Evolutionary conservation across 2,888 invertebrate genomes (phyloP).

Genomic region (Ormyrus thymus): DNA sequence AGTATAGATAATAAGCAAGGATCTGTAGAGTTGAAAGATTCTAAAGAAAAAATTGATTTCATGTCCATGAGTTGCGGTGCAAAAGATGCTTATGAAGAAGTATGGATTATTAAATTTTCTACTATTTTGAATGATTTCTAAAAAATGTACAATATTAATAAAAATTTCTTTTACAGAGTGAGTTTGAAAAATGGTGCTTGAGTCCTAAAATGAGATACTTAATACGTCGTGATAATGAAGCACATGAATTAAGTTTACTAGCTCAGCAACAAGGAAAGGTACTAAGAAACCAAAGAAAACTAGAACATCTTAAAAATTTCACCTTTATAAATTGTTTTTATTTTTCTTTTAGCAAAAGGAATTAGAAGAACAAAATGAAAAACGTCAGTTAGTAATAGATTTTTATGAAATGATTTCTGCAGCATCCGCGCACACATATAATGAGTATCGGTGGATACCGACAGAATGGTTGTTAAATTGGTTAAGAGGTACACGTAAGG

Average conservation of each 20-base stretch:
- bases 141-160: slow-evolving; percentile 1
- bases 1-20: slow-evolving; percentile 17
- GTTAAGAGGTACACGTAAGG: slow-evolving; percentile 67
- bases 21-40: slow-evolving; percentile 6
- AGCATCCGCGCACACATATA: slow-evolving; percentile 54
- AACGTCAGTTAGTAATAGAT: slow-evolving; percentile 70
- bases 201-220: slow-evolving; percentile 68
- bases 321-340: not conserved
- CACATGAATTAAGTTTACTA: slow-evolving; percentile 68
- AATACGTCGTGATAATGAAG: slow-evolving; percentile 69
- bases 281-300: slow-evolving; percentile 15
- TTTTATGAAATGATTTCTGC: slow-evolving; percentile 67
- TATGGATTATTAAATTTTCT: slow-evolving; percentile 48
- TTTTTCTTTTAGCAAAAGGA: slow-evolving; percentile 68
- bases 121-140: not conserved
- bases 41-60: slow-evolving; percentile 59
- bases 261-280: slow-evolving; percentile 71
- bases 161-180: slow-evolving; percentile 61
- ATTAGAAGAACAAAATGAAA: slow-evolving; percentile 70
- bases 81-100: slow-evolving; percentile 69
- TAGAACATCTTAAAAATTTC: too few relatives aligned
- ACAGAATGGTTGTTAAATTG: slow-evolving; percentile 77
- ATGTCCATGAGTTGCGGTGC: slow-evolving; percentile 71
- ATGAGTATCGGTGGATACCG: slow-evolving; percentile 76
- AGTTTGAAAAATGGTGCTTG: slow-evolving; percentile 71